Percentiles rank a stretch among this genome's conserved stretches.
These are phyloP conservation scores for Misgurnus mizolepis DNA, from an alignment of 2,113 vertebrate genomes.

Conservation along the genomic window DNA sequence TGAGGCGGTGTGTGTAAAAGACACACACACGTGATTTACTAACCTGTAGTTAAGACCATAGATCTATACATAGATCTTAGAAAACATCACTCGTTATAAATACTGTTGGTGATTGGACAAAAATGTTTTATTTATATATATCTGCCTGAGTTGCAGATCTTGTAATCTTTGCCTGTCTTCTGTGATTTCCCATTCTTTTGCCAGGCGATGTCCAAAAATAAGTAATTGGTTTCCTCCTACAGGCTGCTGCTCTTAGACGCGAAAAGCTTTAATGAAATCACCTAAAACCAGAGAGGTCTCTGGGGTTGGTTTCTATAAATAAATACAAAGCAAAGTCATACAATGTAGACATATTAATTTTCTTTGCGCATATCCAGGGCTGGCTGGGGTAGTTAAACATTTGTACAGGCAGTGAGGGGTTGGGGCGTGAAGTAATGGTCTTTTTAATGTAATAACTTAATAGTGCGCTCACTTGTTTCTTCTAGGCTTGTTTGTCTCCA, in stretches of 20 bases:
- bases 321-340: slow-evolving; percentile 42
- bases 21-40: not conserved
- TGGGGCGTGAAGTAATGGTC: not conserved
- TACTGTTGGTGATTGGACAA: not conserved
- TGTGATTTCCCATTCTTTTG: slow-evolving; percentile 29
- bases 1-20: slow-evolving; percentile 19
- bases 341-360: slow-evolving; percentile 42
- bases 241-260: slow-evolving; percentile 21
- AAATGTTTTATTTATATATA: not conserved
- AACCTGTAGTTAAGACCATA: slow-evolving; percentile 23
- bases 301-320: slow-evolving; percentile 49
- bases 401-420: not conserved
- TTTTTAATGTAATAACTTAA: slow-evolving; percentile 15
- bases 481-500: not conserved
- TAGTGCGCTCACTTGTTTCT: not conserved
- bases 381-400: not conserved
- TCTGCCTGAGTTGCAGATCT: not conserved
- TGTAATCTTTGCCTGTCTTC: slow-evolving; percentile 8
- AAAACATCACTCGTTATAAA: not conserved
- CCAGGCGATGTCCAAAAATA: slow-evolving; percentile 39
- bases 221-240: slow-evolving; percentile 45
- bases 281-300: slow-evolving; percentile 31
- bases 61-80: not conserved
- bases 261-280: slow-evolving; percentile 48
- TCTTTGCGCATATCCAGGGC: not conserved